A percentile compares a stretch with the other conserved stretches of the same genome.
Conservation (phyloP, 2,888 invertebrate genomes). For the Lucinisca nassula region DNA sequence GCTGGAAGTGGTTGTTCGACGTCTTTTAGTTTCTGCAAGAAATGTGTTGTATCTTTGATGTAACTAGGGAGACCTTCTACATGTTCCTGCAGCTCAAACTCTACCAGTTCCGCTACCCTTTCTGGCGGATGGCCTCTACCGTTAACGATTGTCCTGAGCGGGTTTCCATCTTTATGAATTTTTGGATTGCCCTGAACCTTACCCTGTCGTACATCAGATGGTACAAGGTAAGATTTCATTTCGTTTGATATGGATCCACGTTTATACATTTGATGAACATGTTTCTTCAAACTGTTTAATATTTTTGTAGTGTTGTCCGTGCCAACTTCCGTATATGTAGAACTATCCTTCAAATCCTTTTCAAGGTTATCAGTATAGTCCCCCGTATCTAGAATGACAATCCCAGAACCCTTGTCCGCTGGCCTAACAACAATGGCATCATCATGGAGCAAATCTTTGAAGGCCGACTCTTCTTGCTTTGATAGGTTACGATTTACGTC, state of each 20-base stretch:
- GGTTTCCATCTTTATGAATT: constrained; percentile 17
- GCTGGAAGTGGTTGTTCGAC: not conserved
- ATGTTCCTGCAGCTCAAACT: constrained; percentile 10
- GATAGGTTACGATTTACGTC: not conserved
- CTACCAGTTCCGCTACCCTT: constrained; percentile 29
- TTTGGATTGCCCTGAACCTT: constrained; percentile 33
- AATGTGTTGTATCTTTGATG: constrained; percentile 20
- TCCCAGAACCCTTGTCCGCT: constrained; percentile 33
- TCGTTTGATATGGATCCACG: not conserved
- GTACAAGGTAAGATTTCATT: not conserved
- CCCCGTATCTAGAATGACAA: constrained; percentile 4
- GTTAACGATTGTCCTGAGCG: constrained; percentile 21
- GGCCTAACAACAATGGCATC: constrained; percentile 21
- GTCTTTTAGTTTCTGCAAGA: constrained; percentile 7
- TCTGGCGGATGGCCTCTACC: constrained; percentile 23
- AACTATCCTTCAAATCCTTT: not conserved
- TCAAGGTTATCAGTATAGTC: not conserved
- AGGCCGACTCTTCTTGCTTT: not conserved
- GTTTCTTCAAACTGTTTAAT: not conserved
- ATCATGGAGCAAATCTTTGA: not conserved
- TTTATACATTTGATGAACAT: not conserved
- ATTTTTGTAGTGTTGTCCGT: not conserved
- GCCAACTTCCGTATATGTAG: not conserved
- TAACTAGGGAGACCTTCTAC: not conserved
- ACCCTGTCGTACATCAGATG: not conserved